A percentile compares a stretch with the other conserved stretches of the same genome.
These are phyloP conservation scores for Ceryle rudis DNA, from an alignment of 2,797 vertebrate genomes.

Conservation along the genomic window DNA sequence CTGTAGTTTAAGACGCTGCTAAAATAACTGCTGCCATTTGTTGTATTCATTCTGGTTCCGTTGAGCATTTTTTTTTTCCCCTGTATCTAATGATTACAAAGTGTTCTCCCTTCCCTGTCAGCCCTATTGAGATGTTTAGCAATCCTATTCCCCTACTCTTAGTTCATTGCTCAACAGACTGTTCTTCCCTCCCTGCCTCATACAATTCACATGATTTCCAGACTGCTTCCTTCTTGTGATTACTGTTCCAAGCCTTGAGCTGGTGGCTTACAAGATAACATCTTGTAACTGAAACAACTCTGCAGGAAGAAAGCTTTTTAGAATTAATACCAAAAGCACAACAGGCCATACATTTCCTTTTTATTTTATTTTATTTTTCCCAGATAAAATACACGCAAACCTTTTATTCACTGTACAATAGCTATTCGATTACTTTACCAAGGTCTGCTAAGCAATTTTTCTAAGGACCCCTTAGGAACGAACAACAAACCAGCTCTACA, in stretches of 20 bases:
- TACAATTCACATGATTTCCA: slow-evolving; percentile 4
- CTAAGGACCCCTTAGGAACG: not conserved
- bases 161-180: not conserved
- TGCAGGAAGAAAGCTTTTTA: not conserved
- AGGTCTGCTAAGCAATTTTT: not conserved
- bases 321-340: not conserved
- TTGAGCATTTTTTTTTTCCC: too few species aligned
- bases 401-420: not conserved
- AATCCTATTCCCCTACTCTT: not conserved
- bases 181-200: not conserved
- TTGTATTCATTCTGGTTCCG: too few species aligned
- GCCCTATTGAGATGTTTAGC: not conserved
- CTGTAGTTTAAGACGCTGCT: not conserved
- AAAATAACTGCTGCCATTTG: not conserved
- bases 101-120: not conserved
- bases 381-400: not conserved
- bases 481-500: not conserved
- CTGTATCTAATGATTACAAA: too few species aligned
- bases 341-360: not conserved
- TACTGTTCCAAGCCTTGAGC: not conserved
- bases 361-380: not conserved
- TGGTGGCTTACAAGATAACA: not conserved
- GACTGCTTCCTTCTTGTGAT: not conserved
- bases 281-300: not conserved
- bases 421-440: not conserved